Conservation (phyloP, 2,888 invertebrate species). For the Pantelozetes paolii region DNA sequence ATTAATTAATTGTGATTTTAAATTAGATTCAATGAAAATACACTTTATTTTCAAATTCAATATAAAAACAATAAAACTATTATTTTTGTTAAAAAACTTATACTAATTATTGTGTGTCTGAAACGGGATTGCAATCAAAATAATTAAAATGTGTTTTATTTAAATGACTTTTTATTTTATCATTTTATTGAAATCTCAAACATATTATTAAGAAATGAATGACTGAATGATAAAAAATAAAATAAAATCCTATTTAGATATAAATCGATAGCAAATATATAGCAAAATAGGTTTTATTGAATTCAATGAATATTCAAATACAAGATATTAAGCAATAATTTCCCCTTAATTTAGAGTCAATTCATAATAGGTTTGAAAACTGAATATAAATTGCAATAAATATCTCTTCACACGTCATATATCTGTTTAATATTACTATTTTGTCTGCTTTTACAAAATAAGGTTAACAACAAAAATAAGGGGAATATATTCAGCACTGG, state of each 20-base stretch:
- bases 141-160: no score
- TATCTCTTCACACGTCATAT: background rate
- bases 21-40: no score
- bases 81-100: no score
- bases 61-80: no score
- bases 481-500: no score
- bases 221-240: no score
- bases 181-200: conserved; percentile 2
- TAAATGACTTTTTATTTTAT: no score
- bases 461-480: background rate
- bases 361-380: background rate
- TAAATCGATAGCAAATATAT: conserved; percentile 12
- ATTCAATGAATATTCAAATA: background rate
- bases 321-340: background rate
- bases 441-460: background rate
- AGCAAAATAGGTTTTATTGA: background rate
- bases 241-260: background rate
- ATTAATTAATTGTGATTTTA: no score
- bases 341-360: background rate
- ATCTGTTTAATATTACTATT: background rate
- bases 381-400: background rate
- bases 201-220: no score
- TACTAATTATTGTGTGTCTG: no score
- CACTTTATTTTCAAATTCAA: no score
- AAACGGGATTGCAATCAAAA: no score